Evolutionary conservation across 2,888 invertebrate species (phyloP), one percentile per base, ranked within the genome.

Genomic region (Watsonalla binaria): DNA sequence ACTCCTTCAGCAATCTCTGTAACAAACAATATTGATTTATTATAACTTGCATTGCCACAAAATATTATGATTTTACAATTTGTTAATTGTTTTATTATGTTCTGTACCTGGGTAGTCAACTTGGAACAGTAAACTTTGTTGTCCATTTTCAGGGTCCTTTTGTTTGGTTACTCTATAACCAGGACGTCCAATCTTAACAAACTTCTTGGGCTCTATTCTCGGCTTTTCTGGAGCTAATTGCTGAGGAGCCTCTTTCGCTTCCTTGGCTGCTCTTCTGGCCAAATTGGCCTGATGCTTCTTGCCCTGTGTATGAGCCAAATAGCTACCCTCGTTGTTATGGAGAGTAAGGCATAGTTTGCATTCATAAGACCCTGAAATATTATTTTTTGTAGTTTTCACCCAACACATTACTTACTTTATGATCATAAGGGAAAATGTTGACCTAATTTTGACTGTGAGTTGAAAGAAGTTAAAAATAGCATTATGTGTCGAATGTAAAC

Each of bases 221-320:
- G 99, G 96, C 75, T 98, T 98, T 72, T 98, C 98, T 0, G 98
- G 98, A 5, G 98, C 97, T 51, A 99, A 92, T 79, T 97, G 95
- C 53, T 96, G 96, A 0, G 99, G 99, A 1, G 98, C 95, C 86
- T 99, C 99, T 75, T 98, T 98, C 0, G 99, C 98, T 88, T 99
- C 99, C 78, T 99, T 99, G 0, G 99, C 99, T 45, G 99, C 99
- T 84, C 99, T 93, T 39, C 99, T 92, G 0, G 99, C 99, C 65
- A 99, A 92, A 86, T 99, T 99, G 5, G 99, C 98, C 82, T 99
- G 99, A 96, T 99, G 99, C 74, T 99, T 99, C 80, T 99, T 99
- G 33, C 99, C 99, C 86, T 99, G 99, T 0, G 99, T 99, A 78
- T 99, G 99, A 6, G 99, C 99, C 76, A 99, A 92, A 80, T 99